Conservation (phyloP, 2,888 invertebrate genomes). For the Allacma fusca region DNA sequence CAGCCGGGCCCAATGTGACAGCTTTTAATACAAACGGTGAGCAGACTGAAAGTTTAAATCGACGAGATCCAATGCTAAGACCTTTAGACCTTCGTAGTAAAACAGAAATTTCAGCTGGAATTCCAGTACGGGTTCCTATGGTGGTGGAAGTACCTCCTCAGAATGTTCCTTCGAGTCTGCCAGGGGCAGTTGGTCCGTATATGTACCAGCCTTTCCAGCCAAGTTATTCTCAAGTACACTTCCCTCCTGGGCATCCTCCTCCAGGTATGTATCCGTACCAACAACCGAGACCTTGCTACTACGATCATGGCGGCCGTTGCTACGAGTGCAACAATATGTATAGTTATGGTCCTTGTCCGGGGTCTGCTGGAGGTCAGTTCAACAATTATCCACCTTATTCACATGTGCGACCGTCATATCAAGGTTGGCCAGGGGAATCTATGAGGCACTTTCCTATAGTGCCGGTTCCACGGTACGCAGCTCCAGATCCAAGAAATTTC, state of each 20-base stretch:
- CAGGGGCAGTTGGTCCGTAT: too few relatives aligned
- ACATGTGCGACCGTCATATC: background rate
- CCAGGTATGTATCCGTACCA: background rate
- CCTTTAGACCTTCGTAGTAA: background rate
- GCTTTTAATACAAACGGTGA: too few relatives aligned
- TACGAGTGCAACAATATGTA: background rate
- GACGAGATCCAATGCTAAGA: too few relatives aligned
- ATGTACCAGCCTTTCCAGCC: too few relatives aligned
- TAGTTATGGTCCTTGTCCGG: background rate
- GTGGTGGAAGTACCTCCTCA: too few relatives aligned
- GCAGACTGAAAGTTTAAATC: too few relatives aligned
- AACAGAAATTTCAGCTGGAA: background rate
- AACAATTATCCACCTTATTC: background rate
- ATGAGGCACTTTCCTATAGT: background rate
- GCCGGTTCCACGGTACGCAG: background rate
- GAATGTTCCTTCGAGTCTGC: too few relatives aligned
- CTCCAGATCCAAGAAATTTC: background rate
- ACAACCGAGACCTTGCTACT: background rate
- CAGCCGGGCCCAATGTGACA: too few relatives aligned
- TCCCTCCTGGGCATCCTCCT: background rate
- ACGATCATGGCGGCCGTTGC: background rate
- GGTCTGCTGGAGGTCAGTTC: background rate
- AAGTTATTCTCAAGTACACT: too few relatives aligned
- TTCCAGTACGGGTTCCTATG: background rate
- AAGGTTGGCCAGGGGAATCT: background rate